Conservation (phyloP, 2,797 vertebrate species). For the Gymnothorax reevesii region DNA sequence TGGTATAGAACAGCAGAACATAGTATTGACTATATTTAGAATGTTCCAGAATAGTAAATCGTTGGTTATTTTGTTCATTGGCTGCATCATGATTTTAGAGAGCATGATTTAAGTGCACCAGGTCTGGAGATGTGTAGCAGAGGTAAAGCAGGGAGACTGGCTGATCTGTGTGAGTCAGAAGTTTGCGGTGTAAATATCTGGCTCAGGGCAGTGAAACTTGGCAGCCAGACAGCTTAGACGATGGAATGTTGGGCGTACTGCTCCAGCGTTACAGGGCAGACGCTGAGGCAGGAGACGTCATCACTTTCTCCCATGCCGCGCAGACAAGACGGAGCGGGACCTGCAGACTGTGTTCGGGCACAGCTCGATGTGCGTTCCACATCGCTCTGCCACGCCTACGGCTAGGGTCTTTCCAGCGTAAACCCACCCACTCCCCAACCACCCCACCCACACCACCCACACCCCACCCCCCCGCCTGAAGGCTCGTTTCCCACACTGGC, state of each 20-base stretch:
- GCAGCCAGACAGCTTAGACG: neutral
- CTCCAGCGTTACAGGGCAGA: neutral
- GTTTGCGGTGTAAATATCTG: conserved; percentile 6
- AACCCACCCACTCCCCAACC: neutral
- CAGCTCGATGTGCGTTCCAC: neutral
- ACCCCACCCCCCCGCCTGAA: neutral
- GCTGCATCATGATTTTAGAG: neutral
- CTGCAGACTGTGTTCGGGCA: neutral
- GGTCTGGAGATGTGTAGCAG: neutral
- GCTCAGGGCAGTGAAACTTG: conserved; percentile 22
- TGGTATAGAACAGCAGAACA: neutral
- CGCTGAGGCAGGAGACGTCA: neutral
- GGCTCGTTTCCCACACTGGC: neutral
- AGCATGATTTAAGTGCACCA: too few relatives aligned
- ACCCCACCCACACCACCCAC: neutral
- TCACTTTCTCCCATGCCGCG: conserved; percentile 5
- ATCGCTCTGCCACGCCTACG: neutral
- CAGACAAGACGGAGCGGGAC: neutral
- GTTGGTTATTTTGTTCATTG: neutral
- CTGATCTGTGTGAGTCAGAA: neutral
- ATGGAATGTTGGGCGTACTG: conserved; percentile 14
- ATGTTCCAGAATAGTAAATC: neutral
- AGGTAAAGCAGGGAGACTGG: conserved; percentile 5
- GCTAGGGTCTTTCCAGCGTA: neutral
- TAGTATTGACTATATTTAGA: neutral